Evolutionary conservation across 2,888 invertebrate genomes (phyloP).

Genomic region (Dione vanillae): DNA sequence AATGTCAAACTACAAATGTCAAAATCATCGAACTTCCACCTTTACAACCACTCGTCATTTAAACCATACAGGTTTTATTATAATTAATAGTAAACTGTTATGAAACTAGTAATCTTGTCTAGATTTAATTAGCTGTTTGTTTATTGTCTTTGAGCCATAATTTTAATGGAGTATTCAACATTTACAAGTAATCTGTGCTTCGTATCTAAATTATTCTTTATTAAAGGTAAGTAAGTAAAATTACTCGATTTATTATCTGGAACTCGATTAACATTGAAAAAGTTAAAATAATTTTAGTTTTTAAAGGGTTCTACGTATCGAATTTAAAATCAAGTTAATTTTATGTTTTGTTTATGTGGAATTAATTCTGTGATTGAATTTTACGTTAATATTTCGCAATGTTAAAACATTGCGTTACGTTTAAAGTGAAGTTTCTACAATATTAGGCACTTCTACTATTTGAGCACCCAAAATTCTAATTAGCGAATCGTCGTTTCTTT

Average conservation of each 20-base stretch:
- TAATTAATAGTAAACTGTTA: constrained; percentile 9
- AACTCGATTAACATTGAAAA: too few relatives aligned
- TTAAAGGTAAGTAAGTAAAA: constrained; percentile 16
- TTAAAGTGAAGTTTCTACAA: too few relatives aligned
- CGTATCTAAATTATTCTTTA: constrained; percentile 26
- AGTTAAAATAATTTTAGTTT: not conserved
- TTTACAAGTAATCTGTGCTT: constrained; percentile 20
- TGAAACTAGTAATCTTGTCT: constrained; percentile 20
- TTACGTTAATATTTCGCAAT: too few relatives aligned
- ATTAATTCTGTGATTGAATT: too few relatives aligned
- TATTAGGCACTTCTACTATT: too few relatives aligned
- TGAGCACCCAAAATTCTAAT: too few relatives aligned
- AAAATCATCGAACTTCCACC: not conserved
- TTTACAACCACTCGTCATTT: not conserved
- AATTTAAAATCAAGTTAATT: too few relatives aligned
- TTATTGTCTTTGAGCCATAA: constrained; percentile 1
- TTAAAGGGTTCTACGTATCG: not conserved
- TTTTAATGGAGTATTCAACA: constrained; percentile 37
- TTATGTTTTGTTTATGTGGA: too few relatives aligned
- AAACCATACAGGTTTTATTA: not conserved
- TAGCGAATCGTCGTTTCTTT: too few relatives aligned
- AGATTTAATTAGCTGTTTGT: constrained; percentile 23
- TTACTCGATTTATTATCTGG: not conserved
- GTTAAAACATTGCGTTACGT: too few relatives aligned
- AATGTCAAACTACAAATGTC: not conserved